These are phyloP conservation scores for Koerneria pararmatus DNA, from an alignment of 2,888 invertebrate genomes.

Conservation along the genomic window DNA sequence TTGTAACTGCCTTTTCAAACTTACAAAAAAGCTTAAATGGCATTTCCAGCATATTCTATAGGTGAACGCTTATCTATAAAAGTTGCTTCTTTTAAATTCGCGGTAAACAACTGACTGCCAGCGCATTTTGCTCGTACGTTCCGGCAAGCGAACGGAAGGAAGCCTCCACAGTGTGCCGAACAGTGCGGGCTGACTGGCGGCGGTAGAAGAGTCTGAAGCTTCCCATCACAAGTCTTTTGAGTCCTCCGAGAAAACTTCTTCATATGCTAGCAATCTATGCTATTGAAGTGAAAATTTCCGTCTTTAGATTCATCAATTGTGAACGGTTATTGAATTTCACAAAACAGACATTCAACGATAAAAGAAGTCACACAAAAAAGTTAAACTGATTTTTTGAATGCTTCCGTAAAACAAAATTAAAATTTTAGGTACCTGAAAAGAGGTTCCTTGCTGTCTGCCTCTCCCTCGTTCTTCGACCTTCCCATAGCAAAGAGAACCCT, in stretches of 20 bases:
- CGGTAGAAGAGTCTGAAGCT: slow-evolving; percentile 45
- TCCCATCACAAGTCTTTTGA: neutral
- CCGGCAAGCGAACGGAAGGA: slow-evolving; percentile 49
- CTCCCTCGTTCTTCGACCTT: slow-evolving; percentile 8
- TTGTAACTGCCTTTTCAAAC: too few relatives aligned
- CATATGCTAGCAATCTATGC: neutral
- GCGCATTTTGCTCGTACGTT: slow-evolving; percentile 48
- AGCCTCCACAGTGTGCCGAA: slow-evolving; percentile 49
- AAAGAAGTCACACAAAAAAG: too few relatives aligned
- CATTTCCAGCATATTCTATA: too few relatives aligned
- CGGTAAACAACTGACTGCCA: too few relatives aligned
- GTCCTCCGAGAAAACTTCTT: neutral
- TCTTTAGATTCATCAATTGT: too few relatives aligned
- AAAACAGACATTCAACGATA: too few relatives aligned
- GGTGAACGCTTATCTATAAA: too few relatives aligned
- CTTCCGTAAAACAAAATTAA: too few relatives aligned
- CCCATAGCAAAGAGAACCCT: slow-evolving; percentile 22
- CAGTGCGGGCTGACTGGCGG: slow-evolving; percentile 47
- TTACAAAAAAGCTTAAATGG: neutral
- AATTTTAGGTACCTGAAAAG: neutral
- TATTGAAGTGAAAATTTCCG: too few relatives aligned
- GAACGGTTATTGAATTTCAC: too few relatives aligned
- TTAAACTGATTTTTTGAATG: too few relatives aligned
- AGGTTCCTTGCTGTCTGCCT: slow-evolving; percentile 13
- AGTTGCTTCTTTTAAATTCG: too few relatives aligned